phyloP scores from a whole-genome alignment of 2,113 vertebrate genomes.

The Gavia stellata region DNA sequence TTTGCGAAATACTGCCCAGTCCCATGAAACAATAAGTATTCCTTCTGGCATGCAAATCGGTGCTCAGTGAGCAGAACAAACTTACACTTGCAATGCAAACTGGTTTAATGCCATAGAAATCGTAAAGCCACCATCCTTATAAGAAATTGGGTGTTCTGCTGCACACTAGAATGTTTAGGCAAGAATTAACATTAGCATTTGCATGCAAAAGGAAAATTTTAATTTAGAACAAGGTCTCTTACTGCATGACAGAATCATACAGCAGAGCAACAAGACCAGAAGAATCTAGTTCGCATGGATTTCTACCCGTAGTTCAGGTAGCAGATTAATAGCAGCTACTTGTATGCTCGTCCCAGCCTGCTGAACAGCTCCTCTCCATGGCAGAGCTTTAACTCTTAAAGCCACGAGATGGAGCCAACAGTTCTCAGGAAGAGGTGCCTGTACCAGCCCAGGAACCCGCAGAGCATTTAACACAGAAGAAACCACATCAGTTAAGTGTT shows the following conservation, averaged over 20 bases:
- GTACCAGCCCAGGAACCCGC: neutral
- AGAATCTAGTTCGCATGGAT: neutral
- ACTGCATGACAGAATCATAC: neutral
- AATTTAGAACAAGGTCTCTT: neutral
- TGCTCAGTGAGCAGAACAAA: constrained; percentile 35
- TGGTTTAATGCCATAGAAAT: constrained; percentile 61
- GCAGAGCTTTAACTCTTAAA: neutral
- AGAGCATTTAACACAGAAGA: neutral
- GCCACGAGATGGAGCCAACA: constrained; percentile 67
- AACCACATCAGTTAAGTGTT: neutral
- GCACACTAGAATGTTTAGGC: neutral
- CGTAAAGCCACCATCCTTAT: constrained; percentile 42
- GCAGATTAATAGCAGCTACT: neutral
- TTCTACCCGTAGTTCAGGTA: constrained; percentile 15
- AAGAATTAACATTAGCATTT: constrained; percentile 2
- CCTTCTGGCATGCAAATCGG: constrained; percentile 16
- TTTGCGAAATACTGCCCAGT: neutral
- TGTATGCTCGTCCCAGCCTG: neutral
- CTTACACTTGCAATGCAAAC: constrained; percentile 45
- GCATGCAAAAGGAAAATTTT: constrained; percentile 10
- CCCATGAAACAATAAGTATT: neutral
- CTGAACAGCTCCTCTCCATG: neutral
- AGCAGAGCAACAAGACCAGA: neutral
- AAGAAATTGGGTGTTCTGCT: constrained; percentile 48
- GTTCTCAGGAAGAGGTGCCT: constrained; percentile 13